phyloP scores from a whole-genome alignment of 2,113 vertebrate genomes.

The Phylloscopus trochilus region DNA sequence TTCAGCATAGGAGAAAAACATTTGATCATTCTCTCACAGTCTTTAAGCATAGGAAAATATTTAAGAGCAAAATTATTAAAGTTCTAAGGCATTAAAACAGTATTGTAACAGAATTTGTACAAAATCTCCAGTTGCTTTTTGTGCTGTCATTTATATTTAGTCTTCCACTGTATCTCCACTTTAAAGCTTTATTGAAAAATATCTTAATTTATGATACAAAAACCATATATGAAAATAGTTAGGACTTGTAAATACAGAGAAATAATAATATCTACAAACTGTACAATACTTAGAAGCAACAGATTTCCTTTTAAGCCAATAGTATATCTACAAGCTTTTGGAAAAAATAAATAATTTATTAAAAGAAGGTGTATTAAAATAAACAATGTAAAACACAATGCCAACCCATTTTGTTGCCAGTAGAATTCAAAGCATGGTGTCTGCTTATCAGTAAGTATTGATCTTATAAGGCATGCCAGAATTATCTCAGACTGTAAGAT shows the following conservation, averaged over 20 bases:
- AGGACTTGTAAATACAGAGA: constrained; percentile 76
- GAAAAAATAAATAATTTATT: constrained; percentile 58
- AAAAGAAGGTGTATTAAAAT: constrained; percentile 63
- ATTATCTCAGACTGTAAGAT: constrained; percentile 79
- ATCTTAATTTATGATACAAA: constrained; percentile 65
- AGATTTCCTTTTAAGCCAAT: constrained; percentile 62
- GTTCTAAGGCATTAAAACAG: constrained; percentile 51
- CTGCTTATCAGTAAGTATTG: constrained; percentile 79
- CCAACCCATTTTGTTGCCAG: constrained; percentile 69
- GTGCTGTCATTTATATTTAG: constrained; percentile 69
- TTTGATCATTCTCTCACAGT: constrained; percentile 62
- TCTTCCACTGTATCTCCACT: constrained; percentile 75
- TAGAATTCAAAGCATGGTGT: constrained; percentile 80
- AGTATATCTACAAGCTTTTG: constrained; percentile 67
- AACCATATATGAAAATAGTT: constrained; percentile 55
- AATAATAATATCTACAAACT: constrained; percentile 51
- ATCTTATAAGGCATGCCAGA: constrained; percentile 83
- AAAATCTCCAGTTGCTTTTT: constrained; percentile 68
- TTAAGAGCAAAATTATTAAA: constrained; percentile 65
- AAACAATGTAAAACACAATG: constrained; percentile 63
- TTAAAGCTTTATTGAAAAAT: constrained; percentile 64
- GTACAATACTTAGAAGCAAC: constrained; percentile 67
- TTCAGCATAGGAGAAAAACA: constrained; percentile 62
- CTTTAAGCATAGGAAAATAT: constrained; percentile 70
- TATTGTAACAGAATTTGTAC: constrained; percentile 56